phyloP scores from a whole-genome alignment of 2,888 invertebrate genomes.

The Meteorus cinctellus region DNA sequence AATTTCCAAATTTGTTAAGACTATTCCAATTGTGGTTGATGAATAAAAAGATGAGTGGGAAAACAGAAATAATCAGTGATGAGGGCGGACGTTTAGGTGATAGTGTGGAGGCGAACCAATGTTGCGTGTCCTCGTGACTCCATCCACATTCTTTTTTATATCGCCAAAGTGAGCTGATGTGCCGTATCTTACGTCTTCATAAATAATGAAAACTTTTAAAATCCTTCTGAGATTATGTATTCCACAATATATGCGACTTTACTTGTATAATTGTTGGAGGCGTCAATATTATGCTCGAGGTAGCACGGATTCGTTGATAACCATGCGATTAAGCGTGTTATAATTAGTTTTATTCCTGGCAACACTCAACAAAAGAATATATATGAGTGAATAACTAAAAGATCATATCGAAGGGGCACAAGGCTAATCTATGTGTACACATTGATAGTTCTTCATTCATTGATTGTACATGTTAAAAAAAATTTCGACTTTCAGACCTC shows the following conservation, averaged over 20 bases:
- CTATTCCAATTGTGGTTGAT: background rate
- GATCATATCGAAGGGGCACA: conserved; percentile 15
- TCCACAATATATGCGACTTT: conserved; percentile 27
- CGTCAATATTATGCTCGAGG: conserved; percentile 28
- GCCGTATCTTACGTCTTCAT: background rate
- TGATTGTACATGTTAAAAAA: background rate
- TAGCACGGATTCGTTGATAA: conserved; percentile 18
- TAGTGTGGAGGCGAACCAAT: conserved; percentile 21
- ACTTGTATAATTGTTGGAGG: conserved; percentile 27
- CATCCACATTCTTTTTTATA: background rate
- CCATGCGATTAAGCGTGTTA: background rate
- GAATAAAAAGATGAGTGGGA: background rate
- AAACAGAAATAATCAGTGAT: background rate
- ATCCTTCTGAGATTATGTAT: background rate
- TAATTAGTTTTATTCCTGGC: conserved; percentile 3
- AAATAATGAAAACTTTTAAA: background rate
- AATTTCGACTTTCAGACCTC: background rate
- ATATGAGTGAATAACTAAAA: background rate
- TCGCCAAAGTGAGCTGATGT: background rate
- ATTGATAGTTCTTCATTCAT: no score
- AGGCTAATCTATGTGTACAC: conserved; percentile 8
- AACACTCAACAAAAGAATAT: background rate
- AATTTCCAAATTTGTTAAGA: conserved; percentile 16
- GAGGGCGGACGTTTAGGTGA: conserved; percentile 1
- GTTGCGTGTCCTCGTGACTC: conserved; percentile 19